Conservation (phyloP, 2,797 vertebrate species). For the Enteromius unitaeniatus region DNA sequence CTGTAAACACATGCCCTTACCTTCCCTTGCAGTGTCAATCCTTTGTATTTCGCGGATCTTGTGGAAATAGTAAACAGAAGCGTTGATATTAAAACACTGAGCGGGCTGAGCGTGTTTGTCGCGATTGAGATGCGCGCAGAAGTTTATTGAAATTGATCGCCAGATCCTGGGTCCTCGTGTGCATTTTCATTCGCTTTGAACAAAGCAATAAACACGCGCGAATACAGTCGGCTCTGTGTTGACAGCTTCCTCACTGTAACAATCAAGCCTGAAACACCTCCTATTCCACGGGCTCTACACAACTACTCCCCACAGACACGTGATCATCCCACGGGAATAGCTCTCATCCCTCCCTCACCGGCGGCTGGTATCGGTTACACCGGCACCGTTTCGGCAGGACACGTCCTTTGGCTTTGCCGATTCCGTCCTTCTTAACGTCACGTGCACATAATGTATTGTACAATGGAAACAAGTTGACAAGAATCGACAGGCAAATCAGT, state of each 20-base stretch:
- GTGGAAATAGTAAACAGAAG: conserved; percentile 40
- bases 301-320: conserved; percentile 77
- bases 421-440: not conserved
- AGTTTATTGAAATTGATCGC: conserved; percentile 66
- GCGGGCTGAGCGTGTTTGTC: conserved; percentile 30
- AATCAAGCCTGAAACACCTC: conserved; percentile 65
- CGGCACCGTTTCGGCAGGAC: conserved; percentile 7
- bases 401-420: not conserved
- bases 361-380: conserved; percentile 75
- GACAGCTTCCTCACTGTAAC: conserved; percentile 54
- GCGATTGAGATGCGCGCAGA: conserved; percentile 61
- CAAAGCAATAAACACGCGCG: conserved; percentile 59
- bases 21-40: conserved; percentile 63
- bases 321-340: conserved; percentile 77
- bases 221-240: conserved; percentile 58
- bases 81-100: conserved; percentile 53
- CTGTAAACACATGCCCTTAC: conserved; percentile 61
- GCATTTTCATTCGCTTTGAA: conserved; percentile 22
- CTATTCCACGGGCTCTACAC: conserved; percentile 60
- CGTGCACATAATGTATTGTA: not conserved
- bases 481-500: not conserved
- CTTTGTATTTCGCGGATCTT: conserved; percentile 56
- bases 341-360: conserved; percentile 58
- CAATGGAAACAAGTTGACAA: not conserved
- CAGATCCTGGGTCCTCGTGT: conserved; percentile 23